Conservation (phyloP, 2,797 vertebrate genomes). For the Harpagifer antarcticus region DNA sequence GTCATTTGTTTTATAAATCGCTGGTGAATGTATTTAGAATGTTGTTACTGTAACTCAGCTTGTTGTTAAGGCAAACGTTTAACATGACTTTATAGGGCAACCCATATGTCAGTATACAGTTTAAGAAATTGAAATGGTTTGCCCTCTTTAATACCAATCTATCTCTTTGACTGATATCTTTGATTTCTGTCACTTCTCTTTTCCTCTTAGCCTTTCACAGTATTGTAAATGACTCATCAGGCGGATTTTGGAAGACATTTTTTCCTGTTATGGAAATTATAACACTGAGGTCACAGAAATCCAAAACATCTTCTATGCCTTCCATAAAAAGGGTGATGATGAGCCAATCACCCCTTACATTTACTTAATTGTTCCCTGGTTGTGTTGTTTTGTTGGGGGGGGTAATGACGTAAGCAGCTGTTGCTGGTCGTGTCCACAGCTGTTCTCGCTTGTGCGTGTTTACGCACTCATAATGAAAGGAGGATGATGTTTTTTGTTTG, state of each 20-base stretch:
- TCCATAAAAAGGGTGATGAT: slow-evolving; percentile 8
- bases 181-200: slow-evolving; percentile 16
- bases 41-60: slow-evolving; percentile 1
- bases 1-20: slow-evolving; percentile 15
- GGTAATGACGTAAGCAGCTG: not conserved
- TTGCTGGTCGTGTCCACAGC: slow-evolving; percentile 9
- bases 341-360: not conserved
- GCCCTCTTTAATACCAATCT: not conserved
- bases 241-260: not conserved
- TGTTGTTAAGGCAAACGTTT: slow-evolving; percentile 1
- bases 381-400: not conserved
- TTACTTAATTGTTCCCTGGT: not conserved
- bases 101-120: not conserved
- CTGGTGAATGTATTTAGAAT: slow-evolving; percentile 3
- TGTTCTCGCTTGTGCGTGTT: slow-evolving; percentile 17
- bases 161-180: not conserved
- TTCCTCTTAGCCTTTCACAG: slow-evolving; percentile 8
- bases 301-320: not conserved
- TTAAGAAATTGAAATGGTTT: slow-evolving; percentile 4
- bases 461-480: not conserved
- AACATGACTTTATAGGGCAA: not conserved
- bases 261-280: not conserved
- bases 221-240: slow-evolving; percentile 21
- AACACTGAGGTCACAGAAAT: slow-evolving; percentile 32
- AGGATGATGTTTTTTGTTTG: not conserved